A percentile compares a stretch with the other conserved stretches of the same genome.
These are phyloP conservation scores for Tauraco erythrolophus DNA, from an alignment of 2,113 vertebrate species.

Conservation along the genomic window DNA sequence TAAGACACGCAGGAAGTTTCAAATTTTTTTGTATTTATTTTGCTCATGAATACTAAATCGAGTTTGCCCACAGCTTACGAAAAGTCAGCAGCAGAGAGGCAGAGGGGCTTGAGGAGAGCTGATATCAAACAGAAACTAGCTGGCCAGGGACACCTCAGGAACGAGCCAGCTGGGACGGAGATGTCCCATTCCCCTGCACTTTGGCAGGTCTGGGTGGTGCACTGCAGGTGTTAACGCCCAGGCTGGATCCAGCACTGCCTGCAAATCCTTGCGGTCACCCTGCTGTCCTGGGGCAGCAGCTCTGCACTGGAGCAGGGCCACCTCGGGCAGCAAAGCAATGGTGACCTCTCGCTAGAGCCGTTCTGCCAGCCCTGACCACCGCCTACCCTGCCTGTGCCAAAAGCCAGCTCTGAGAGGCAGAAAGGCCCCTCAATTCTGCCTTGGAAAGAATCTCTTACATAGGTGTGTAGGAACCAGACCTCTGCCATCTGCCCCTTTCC, in stretches of 20 bases:
- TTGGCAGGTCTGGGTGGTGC: neutral
- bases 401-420: neutral
- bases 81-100: neutral
- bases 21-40: neutral
- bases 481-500: accelerated
- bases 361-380: neutral
- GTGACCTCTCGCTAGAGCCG: neutral
- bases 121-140: neutral
- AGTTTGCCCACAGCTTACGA: neutral
- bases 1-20: neutral
- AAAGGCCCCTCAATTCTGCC: neutral
- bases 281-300: neutral
- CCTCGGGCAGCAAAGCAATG: neutral
- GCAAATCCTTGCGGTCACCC: neutral
- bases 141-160: neutral
- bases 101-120: neutral
- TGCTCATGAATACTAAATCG: neutral
- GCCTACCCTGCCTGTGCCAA: neutral
- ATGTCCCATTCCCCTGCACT: neutral
- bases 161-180: neutral
- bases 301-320: too few relatives aligned
- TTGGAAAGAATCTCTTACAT: neutral
- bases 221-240: neutral
- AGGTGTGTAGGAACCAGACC: neutral
- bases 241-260: neutral